phyloP scores from a whole-genome alignment of 2,113 vertebrate species.

The Lota lota region DNA sequence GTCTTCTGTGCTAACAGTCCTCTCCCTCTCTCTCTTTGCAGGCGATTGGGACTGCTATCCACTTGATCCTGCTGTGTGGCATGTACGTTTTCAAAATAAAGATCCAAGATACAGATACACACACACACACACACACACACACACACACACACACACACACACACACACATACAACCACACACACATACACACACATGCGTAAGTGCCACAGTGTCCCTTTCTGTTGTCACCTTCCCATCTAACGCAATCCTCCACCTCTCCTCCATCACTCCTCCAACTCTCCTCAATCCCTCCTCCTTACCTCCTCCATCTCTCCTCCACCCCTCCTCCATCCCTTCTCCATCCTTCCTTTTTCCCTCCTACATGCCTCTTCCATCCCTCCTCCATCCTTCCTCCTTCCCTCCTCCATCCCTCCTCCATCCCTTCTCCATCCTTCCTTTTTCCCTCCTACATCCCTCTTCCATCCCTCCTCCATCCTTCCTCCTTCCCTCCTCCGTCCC shows the following conservation, averaged over 20 bases:
- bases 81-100: slow-evolving; percentile 77
- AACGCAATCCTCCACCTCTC: neutral
- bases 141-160: neutral
- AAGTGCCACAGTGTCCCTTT: too few species aligned
- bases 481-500: neutral
- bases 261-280: neutral
- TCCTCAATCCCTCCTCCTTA: too few species aligned
- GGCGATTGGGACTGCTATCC: slow-evolving; percentile 98
- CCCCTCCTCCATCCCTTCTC: too few species aligned
- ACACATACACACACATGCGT: neutral
- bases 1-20: neutral
- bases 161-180: slow-evolving; percentile 7
- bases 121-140: neutral
- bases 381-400: too few species aligned
- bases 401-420: too few species aligned
- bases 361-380: too few species aligned
- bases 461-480: neutral
- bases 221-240: too few species aligned
- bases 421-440: neutral
- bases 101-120: neutral
- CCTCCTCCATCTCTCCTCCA: too few species aligned
- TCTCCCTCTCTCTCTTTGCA: slow-evolving; percentile 46
- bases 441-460: neutral
- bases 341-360: too few species aligned
- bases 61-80: slow-evolving; percentile 95